These are phyloP conservation scores for Gymnothorax javanicus DNA, from an alignment of 2,797 vertebrate genomes.

Conservation along the genomic window DNA sequence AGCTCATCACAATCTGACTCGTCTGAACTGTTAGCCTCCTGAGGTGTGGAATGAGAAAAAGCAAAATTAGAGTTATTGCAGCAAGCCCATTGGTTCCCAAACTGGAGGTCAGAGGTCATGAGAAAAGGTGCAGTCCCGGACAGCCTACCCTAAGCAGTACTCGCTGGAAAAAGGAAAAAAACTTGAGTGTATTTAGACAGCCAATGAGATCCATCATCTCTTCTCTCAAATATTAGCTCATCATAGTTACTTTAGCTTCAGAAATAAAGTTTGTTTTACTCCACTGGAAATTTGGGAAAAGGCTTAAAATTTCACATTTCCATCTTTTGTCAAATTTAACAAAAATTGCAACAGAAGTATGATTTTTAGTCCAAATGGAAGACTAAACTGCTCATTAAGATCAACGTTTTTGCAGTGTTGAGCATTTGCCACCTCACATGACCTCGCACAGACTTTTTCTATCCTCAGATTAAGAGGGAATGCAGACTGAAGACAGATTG, in stretches of 20 bases:
- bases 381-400: no score
- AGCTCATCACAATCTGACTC: slow-evolving; percentile 98
- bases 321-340: no score
- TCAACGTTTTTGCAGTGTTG: neutral
- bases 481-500: neutral
- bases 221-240: no score
- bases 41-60: slow-evolving; percentile 70
- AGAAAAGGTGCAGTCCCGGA: neutral
- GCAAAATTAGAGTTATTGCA: slow-evolving; percentile 45
- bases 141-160: neutral
- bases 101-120: slow-evolving; percentile 4
- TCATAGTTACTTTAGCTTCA: no score
- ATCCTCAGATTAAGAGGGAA: neutral
- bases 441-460: neutral
- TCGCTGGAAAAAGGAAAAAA: neutral
- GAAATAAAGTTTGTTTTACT: no score
- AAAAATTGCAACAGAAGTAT: no score
- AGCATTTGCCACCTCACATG: neutral
- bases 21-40: slow-evolving; percentile 96
- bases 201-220: no score
- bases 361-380: no score
- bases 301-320: no score
- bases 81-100: neutral
- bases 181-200: no score
- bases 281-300: no score